Conservation (phyloP, 2,113 vertebrate genomes). For the Eudorcas thomsonii region DNA sequence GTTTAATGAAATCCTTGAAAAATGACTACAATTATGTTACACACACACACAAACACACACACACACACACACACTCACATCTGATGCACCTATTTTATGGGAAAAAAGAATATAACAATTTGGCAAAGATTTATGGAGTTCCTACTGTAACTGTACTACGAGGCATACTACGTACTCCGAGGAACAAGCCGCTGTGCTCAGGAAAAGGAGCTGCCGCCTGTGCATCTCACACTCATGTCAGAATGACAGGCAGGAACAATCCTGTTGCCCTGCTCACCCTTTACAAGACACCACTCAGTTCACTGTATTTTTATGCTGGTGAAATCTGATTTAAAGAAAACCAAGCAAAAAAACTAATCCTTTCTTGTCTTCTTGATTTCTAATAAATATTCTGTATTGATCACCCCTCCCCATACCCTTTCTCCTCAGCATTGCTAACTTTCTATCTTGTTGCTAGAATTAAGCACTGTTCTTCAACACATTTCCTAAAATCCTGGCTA, state of each 20-base stretch:
- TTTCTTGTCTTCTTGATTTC: neutral
- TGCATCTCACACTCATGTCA: neutral
- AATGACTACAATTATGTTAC: neutral
- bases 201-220: neutral
- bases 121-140: neutral
- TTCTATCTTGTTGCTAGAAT: neutral
- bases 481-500: conserved; percentile 1
- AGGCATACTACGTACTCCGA: neutral
- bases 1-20: neutral
- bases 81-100: neutral
- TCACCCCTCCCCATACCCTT: neutral
- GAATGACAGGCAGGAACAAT: neutral
- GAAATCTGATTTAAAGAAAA: neutral
- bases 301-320: neutral
- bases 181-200: neutral
- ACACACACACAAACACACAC: too few relatives aligned
- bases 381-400: neutral
- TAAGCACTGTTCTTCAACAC: neutral
- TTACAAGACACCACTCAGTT: neutral
- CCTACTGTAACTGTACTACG: neutral
- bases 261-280: neutral
- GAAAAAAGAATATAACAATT: neutral
- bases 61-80: neutral
- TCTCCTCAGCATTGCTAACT: neutral
- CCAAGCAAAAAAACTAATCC: neutral